Evolutionary conservation across 1,140 invertebrate species (phyloP), one percentile per base, ranked within the genome.

Genomic region (Bombus cullumanus): DNA sequence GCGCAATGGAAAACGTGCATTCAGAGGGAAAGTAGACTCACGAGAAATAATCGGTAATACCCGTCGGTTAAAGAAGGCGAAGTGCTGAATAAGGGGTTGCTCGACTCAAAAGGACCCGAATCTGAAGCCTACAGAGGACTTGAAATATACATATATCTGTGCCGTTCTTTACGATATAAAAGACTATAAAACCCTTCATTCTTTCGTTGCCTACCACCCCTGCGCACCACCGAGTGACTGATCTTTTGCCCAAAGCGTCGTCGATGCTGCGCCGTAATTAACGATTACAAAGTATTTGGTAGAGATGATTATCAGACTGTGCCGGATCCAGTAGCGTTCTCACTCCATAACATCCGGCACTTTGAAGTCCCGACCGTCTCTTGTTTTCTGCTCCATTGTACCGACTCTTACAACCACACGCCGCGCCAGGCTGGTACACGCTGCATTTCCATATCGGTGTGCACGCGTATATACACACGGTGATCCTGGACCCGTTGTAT

Each of bases 261-360:
- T 88, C 86, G 86, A 91, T 91, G 92, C 82, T 88, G 86, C 82
- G 90, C 89, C 90, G 94, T 94, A 94, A 94, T 95, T 95, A 94
- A 94, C 94, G 93, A 94, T 95, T 94, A 93, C 94, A 94, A 95
- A 95, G 94, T 95, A 95, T 95, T 95, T 94, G 93, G 93, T 95
- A 94, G 92, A 94, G 90, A 95, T 95, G 94, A 94, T 95, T 94
- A 95, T 95, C 94, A 94, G 94, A 94, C 94, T 95, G 91, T 87
- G 92, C 94, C 94, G 94, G 94, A 95, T 95, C 91, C 91, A 85
- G 89, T 90, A 84, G 90, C 90, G 89, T 92, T 83, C 92, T 89
- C 89, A 89, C 93, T 92, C 93, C 93, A 94, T 94, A 95, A 94
- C 94, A 94, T 94, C 92, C 92, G 92, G 89, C 77, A 93, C 93